Conservation (phyloP, 2,888 invertebrate genomes). For the Cheilosia variabilis region DNA sequence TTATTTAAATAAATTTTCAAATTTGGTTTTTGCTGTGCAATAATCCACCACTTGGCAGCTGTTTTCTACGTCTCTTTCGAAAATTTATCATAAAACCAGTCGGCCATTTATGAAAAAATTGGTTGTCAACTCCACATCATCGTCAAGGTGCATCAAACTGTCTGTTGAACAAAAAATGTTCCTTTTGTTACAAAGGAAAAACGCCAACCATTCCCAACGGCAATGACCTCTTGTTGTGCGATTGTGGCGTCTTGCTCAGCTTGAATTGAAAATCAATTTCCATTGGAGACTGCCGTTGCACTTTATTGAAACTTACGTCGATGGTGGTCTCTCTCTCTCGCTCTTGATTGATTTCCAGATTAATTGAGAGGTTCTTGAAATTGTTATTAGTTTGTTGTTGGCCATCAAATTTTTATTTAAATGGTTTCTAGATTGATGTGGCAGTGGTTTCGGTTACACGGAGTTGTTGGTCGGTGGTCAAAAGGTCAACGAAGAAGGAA, state of each 20-base stretch:
- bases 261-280: constrained; percentile 46
- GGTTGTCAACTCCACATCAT: neutral
- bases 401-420: constrained; percentile 14
- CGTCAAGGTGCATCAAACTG: constrained; percentile 23
- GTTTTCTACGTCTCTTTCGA: neutral
- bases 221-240: constrained; percentile 32
- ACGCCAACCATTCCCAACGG: constrained; percentile 7
- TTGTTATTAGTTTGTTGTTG: constrained; percentile 2
- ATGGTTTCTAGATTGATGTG: neutral
- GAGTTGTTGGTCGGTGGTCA: neutral
- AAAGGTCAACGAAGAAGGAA: neutral
- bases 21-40: no score
- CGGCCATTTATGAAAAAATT: constrained; percentile 4
- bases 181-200: constrained; percentile 20
- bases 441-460: neutral
- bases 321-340: constrained; percentile 5
- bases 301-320: constrained; percentile 36
- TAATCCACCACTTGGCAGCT: neutral
- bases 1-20: no score
- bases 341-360: constrained; percentile 30
- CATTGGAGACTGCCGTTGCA: constrained; percentile 22
- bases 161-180: neutral
- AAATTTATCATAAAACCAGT: constrained; percentile 22
- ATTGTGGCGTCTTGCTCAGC: neutral
- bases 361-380: constrained; percentile 16